Conservation (phyloP, 2,888 invertebrate genomes). For the Neocrepidodera transversa region DNA sequence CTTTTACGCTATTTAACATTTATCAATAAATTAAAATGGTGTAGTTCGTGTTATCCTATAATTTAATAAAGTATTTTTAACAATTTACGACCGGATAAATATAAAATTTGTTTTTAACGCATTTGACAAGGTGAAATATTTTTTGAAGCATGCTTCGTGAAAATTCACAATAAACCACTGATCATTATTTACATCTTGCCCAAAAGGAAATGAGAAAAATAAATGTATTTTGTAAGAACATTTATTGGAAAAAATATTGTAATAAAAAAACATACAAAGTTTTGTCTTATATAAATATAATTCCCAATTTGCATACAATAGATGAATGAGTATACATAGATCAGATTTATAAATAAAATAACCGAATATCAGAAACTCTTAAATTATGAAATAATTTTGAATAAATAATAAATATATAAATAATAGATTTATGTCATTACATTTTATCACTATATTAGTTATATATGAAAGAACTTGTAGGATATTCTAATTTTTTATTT, state of each 20-base stretch:
- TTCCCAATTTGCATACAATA: slow-evolving; percentile 43
- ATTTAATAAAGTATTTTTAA: too few relatives aligned
- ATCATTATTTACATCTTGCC: too few relatives aligned
- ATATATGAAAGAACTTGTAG: slow-evolving; percentile 33
- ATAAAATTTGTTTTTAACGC: too few relatives aligned
- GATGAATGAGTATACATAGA: slow-evolving; percentile 42
- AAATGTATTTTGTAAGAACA: slow-evolving; percentile 46
- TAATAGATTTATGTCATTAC: slow-evolving; percentile 18
- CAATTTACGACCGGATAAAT: too few relatives aligned
- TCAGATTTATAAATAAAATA: slow-evolving; percentile 27
- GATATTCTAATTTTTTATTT: slow-evolving; percentile 14
- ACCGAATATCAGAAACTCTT: slow-evolving; percentile 23
- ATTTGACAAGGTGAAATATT: too few relatives aligned
- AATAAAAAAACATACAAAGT: slow-evolving; percentile 51
- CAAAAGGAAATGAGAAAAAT: background rate
- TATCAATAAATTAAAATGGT: too few relatives aligned
- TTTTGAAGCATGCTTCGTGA: too few relatives aligned
- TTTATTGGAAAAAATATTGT: slow-evolving; percentile 52
- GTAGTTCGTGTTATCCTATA: too few relatives aligned
- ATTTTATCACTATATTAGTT: slow-evolving; percentile 26
- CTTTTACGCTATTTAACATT: too few relatives aligned
- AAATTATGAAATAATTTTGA: slow-evolving; percentile 20
- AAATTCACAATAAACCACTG: too few relatives aligned
- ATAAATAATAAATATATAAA: slow-evolving; percentile 17
- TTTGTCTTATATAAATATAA: slow-evolving; percentile 47